These are phyloP conservation scores for Plectropomus leopardus DNA, from an alignment of 2,113 vertebrate genomes.

Conservation along the genomic window DNA sequence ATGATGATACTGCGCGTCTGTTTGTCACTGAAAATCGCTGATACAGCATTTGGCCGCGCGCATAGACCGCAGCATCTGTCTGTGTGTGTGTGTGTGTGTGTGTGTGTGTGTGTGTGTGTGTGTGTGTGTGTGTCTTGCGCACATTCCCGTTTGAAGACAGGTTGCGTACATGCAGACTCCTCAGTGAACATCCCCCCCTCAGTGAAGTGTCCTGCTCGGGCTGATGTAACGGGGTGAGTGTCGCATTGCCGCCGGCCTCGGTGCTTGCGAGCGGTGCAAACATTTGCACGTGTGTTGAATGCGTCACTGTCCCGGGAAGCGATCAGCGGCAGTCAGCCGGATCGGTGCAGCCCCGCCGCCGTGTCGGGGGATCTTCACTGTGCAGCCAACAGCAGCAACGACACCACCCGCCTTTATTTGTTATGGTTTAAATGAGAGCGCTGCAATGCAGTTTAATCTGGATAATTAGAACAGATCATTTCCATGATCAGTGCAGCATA, in stretches of 20 bases:
- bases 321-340: slow-evolving; percentile 42
- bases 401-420: neutral
- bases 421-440: neutral
- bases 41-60: slow-evolving; percentile 64
- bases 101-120: too few species aligned
- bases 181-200: neutral
- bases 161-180: slow-evolving; percentile 7
- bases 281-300: slow-evolving; percentile 69
- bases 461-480: neutral
- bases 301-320: slow-evolving; percentile 77
- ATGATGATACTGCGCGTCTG: slow-evolving; percentile 36
- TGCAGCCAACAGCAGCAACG: neutral
- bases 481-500: neutral
- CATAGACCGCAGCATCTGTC: slow-evolving; percentile 48
- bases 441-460: slow-evolving; percentile 70
- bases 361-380: slow-evolving; percentile 1
- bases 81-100: slow-evolving; percentile 3
- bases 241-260: slow-evolving; percentile 84
- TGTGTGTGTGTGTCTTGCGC: too few species aligned
- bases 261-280: slow-evolving; percentile 61
- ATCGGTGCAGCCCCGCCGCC: slow-evolving; percentile 24
- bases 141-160: slow-evolving; percentile 5
- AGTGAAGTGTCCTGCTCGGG: neutral
- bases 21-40: slow-evolving; percentile 65
- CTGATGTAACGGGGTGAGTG: slow-evolving; percentile 70